Evolutionary conservation across 2,797 vertebrate genomes (phyloP), one percentile per base, ranked within the genome.

Genomic region (Falco peregrinus): DNA sequence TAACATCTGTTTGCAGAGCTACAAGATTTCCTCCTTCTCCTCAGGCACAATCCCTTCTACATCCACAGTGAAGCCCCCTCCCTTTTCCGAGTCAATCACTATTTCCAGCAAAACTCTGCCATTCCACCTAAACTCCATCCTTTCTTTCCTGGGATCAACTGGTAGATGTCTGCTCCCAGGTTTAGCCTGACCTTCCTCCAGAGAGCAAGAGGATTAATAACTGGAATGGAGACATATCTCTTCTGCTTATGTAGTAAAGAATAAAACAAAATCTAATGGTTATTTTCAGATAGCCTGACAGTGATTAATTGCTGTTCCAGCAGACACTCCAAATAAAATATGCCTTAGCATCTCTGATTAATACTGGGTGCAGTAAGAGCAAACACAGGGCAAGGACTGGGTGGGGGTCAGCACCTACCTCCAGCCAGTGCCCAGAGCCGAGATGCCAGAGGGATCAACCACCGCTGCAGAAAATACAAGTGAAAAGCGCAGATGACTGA

Each of bases 231-330:
- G 93, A 92, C 47, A 78, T 84, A 79, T 82, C 84, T 87, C 83
- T 80, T 47, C 65, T 94, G 69, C 92, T 89, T 37, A 20, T 89
- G 94, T 31, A 69, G 53, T 54, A 59, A 79, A 75, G 80, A 93
- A 89, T 63, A 84, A 68, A 87, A 20, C 70, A 69, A 57, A 86
- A 92, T 79, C 12, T n/a, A 92, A 95, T 91, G 92, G 79, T 56
- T 64, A 81, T 84, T 93, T 87, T 74, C 94, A 89, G 93, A 67
- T 59, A 84, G 77, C 59, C 78, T 61, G 84, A 78, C 95, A 95
- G 48, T 95, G 97, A 97, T 85, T 89, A 95, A 97, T 93, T 79
- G 70, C 90, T 80, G 57, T 60, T 93, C 73, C 87, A 91, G 64
- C 91, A 95, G 93, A 91, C 8, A 39, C 71, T 96, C 89, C 92